Percentiles rank a stretch among this genome's conserved stretches.
These are phyloP conservation scores for Brachylomia viminalis DNA, from an alignment of 2,888 invertebrate species.

Conservation along the genomic window DNA sequence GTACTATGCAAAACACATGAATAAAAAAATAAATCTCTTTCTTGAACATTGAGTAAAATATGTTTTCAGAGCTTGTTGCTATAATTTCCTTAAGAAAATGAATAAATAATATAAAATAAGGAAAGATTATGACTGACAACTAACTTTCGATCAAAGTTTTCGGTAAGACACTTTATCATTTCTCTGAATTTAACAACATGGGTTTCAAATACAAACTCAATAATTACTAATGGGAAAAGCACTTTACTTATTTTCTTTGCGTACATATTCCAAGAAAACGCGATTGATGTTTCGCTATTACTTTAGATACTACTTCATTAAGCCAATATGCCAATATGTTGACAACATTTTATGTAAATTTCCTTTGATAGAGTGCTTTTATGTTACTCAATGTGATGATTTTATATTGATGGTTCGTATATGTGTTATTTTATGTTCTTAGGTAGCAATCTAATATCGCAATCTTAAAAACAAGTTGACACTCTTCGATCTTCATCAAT, in stretches of 20 bases:
- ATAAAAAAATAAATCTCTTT: not conserved
- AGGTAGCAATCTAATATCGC: not conserved
- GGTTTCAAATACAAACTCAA: not conserved
- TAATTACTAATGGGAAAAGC: constrained; percentile 15
- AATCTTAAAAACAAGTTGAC: not conserved
- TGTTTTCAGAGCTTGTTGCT: not conserved
- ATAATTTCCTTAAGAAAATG: not conserved
- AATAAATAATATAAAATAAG: not conserved
- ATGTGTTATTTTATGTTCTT: not conserved
- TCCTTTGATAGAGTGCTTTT: constrained; percentile 17
- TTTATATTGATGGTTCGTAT: not conserved
- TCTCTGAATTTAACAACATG: constrained; percentile 6
- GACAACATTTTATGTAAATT: constrained; percentile 27
- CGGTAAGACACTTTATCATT: not conserved
- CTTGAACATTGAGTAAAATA: not conserved
- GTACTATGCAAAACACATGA: not conserved
- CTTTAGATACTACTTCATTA: constrained; percentile 32
- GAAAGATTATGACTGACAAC: not conserved
- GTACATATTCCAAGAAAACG: constrained; percentile 20
- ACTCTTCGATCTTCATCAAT: not conserved
- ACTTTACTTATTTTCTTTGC: constrained; percentile 17
- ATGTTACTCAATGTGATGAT: not conserved
- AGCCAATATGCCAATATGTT: constrained; percentile 17
- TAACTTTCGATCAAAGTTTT: not conserved
- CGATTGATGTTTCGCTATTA: constrained; percentile 38